Percentiles rank a stretch among this genome's conserved stretches.
phyloP scores from a whole-genome alignment of 2,888 invertebrate genomes.

The Drosophila stalkeri region DNA sequence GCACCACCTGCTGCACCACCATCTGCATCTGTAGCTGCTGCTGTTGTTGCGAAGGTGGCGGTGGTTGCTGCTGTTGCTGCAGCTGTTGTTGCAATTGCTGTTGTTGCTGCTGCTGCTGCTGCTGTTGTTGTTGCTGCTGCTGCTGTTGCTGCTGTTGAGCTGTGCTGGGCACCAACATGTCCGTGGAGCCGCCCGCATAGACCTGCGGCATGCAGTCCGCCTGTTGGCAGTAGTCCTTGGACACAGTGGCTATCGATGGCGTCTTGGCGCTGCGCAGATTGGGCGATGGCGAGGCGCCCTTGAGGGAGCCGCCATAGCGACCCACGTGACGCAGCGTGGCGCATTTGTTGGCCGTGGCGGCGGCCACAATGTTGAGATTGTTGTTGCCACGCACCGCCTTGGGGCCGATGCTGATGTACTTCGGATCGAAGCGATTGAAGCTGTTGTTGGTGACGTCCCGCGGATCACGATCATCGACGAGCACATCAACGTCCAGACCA shows the following conservation, averaged over 20 bases:
- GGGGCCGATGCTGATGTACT: slow-evolving; percentile 85
- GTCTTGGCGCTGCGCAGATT: slow-evolving; percentile 85
- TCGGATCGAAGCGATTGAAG: slow-evolving; percentile 85
- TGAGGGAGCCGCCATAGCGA: slow-evolving; percentile 84
- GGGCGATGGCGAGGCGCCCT: slow-evolving; percentile 84
- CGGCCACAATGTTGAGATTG: slow-evolving; percentile 82
- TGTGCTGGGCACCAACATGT: slow-evolving; percentile 54
- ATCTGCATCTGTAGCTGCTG: slow-evolving; percentile 58
- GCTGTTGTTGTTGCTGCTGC: slow-evolving; percentile 33
- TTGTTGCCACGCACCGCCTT: slow-evolving; percentile 84
- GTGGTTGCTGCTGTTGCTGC: slow-evolving; percentile 70
- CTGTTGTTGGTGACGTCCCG: slow-evolving; percentile 85
- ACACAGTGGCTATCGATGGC: slow-evolving; percentile 85
- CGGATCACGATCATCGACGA: slow-evolving; percentile 83
- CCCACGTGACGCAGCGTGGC: slow-evolving; percentile 85
- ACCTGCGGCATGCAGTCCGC: slow-evolving; percentile 83
- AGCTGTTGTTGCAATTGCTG: slow-evolving; percentile 59
- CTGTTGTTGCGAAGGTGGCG: slow-evolving; percentile 63
- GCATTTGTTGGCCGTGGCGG: slow-evolving; percentile 83
- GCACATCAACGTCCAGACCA: slow-evolving; percentile 72
- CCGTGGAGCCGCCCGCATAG: slow-evolving; percentile 64
- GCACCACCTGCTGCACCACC: slow-evolving; percentile 51
- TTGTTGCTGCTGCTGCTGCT: slow-evolving; percentile 51
- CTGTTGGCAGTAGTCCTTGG: slow-evolving; percentile 85
- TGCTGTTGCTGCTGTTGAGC: slow-evolving; percentile 44